Conservation (phyloP, 2,888 invertebrate genomes). For the Trisateles emortualis region DNA sequence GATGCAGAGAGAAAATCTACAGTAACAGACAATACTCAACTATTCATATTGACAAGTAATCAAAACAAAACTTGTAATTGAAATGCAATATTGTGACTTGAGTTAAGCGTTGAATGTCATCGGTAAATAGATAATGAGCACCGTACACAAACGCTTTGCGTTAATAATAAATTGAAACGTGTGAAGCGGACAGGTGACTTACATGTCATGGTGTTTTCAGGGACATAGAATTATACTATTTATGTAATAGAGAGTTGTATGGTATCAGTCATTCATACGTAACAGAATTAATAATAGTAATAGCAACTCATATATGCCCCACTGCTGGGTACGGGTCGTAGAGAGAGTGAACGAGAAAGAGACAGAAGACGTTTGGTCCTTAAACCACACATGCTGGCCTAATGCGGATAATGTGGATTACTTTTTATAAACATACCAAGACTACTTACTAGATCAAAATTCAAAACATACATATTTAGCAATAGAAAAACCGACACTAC, state of each 20-base stretch:
- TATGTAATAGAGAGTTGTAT: not conserved
- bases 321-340: too few species aligned
- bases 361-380: too few species aligned
- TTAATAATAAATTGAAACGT: not conserved
- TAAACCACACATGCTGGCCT: too few species aligned
- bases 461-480: constrained; percentile 2
- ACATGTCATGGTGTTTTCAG: not conserved
- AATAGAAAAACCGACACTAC: constrained; percentile 3
- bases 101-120: not conserved
- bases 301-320: too few species aligned
- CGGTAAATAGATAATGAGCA: not conserved
- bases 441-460: too few species aligned
- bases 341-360: too few species aligned
- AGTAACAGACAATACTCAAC: too few species aligned
- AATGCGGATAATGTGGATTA: too few species aligned
- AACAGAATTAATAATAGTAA: too few species aligned
- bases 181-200: not conserved
- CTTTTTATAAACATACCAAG: too few species aligned
- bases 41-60: not conserved
- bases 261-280: too few species aligned
- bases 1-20: too few species aligned
- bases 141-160: not conserved
- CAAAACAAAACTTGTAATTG: not conserved
- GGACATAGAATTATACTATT: not conserved
- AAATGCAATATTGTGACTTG: not conserved